A percentile compares a stretch with the other conserved stretches of the same genome.
Conservation (phyloP, 23 tunicate genomes). For the Trididemnum clinides region DNA sequence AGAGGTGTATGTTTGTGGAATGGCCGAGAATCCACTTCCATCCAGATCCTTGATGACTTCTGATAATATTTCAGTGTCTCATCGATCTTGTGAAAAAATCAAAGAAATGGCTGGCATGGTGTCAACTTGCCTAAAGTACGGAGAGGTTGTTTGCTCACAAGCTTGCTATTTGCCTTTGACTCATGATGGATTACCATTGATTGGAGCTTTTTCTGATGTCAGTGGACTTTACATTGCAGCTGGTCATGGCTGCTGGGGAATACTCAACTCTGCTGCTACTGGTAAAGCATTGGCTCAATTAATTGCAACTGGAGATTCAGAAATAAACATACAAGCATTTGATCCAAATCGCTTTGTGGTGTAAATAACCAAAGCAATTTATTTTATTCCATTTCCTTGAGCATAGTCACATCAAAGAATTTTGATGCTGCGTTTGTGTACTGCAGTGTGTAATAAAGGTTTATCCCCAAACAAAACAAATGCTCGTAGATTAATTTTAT, state of each 20-base stretch:
- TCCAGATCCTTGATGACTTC: constrained; percentile 39
- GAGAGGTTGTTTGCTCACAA: constrained; percentile 50
- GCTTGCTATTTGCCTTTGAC: constrained; percentile 87
- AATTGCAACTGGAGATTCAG: constrained; percentile 25
- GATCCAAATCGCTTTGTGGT: constrained; percentile 52
- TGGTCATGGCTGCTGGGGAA: constrained; percentile 93
- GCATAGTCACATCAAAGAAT: too few species aligned
- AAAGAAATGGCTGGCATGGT: constrained; percentile 37
- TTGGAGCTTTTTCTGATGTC: constrained; percentile 38
- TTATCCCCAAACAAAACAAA: background rate
- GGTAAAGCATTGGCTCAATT: constrained; percentile 65
- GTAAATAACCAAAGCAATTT: too few species aligned
- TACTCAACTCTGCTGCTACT: constrained; percentile 71
- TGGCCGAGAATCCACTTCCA: constrained; percentile 54
- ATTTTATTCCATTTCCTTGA: too few species aligned
- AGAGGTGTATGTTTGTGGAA: constrained; percentile 80
- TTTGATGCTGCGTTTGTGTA: too few species aligned
- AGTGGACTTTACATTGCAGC: constrained; percentile 59
- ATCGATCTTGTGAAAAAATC: constrained; percentile 60
- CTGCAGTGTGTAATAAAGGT: background rate
- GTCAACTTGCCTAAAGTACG: constrained; percentile 33
- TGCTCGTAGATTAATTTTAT: background rate
- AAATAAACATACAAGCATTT: constrained; percentile 51
- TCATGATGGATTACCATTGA: constrained; percentile 75
- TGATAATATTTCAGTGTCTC: constrained; percentile 12